Conservation (phyloP, 2,888 invertebrate species). For the Allophyes oxyacanthae region DNA sequence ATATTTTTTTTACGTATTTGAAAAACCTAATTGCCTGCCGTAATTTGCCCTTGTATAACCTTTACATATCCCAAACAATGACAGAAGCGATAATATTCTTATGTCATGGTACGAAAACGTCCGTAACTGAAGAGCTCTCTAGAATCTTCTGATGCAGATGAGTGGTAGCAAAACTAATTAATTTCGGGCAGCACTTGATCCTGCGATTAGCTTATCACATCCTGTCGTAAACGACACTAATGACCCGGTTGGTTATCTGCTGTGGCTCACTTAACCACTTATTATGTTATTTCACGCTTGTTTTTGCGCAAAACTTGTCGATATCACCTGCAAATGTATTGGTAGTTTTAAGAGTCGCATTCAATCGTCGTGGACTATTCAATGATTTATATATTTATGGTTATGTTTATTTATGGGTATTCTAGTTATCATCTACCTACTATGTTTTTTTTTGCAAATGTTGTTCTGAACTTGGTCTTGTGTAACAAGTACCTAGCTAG, state of each 20-base stretch:
- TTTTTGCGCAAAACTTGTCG: slow-evolving; percentile 13
- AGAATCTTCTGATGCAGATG: slow-evolving; percentile 22
- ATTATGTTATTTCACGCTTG: slow-evolving; percentile 20
- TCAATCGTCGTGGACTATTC: no score
- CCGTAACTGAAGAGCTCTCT: slow-evolving; percentile 20
- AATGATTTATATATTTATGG: no score
- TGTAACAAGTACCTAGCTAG: no score
- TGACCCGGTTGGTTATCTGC: slow-evolving; percentile 40
- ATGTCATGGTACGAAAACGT: slow-evolving; percentile 8
- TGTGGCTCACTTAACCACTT: no score
- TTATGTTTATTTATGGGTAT: no score
- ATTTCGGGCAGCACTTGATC: slow-evolving; percentile 40
- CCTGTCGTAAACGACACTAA: slow-evolving; percentile 40
- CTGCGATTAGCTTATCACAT: slow-evolving; percentile 46
- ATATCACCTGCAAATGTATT: slow-evolving; percentile 4
- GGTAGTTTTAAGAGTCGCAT: not conserved
- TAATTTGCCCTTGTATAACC: slow-evolving; percentile 1
- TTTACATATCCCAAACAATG: slow-evolving; percentile 6
- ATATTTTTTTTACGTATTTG: no score
- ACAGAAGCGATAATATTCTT: slow-evolving; percentile 5
- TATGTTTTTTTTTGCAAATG: no score
- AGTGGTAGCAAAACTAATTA: slow-evolving; percentile 33
- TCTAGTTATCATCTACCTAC: no score
- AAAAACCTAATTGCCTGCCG: no score
- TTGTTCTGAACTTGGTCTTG: no score